Base-by-base conservation (phyloP, 2,797 vertebrate species). In the Sebastes itinus region DNA sequence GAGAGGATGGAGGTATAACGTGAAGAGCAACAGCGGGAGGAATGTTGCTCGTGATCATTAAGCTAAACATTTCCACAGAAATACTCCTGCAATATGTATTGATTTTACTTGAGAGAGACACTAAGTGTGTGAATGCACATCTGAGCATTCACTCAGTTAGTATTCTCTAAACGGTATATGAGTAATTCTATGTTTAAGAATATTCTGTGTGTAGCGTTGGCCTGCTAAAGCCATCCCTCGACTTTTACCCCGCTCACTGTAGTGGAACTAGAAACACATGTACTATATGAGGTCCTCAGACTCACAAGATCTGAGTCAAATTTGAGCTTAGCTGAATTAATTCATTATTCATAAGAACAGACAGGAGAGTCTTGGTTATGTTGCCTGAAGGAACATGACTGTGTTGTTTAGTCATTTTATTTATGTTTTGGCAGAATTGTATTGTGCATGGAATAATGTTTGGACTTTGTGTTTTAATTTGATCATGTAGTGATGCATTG, bases 1-100 rank as follows among this genome's bases (percentile, higher is more conserved):
- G 87, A 85, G 81, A 79, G 54, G 83, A 86, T 62, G 60, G 80
- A 73, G 79, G 80, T 75, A 70, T 38, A 25, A 46, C 35, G 54
- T 30, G 66, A 80, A 32, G 74, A 88, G 84, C 62, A 78, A 61
- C 54, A 63, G 59, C 86, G 73, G 85, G 72, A 88, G 80, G 80
- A 87, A 84, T 80, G 83, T 68, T 88, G 78, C 77, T 88, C 6
- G 58, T 77, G 83, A 81, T 82, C 61, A 69, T 75, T 65, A 32
- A 9, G 7, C 64, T 14, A 69, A 84, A 85, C 61, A 70, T 65
- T 82, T 81, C 75, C 13, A 60, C 72, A 65, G 72, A 64, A 69
- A 68, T 33, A 27, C 64, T 64, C 59, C 73, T 64, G 77, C 77
- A 46, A 60, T 70, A 60, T 62, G 46, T 63, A 87, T 85, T 61